Evolutionary conservation across 2,888 invertebrate species (phyloP).

Genomic region (Monochamus alternatus): DNA sequence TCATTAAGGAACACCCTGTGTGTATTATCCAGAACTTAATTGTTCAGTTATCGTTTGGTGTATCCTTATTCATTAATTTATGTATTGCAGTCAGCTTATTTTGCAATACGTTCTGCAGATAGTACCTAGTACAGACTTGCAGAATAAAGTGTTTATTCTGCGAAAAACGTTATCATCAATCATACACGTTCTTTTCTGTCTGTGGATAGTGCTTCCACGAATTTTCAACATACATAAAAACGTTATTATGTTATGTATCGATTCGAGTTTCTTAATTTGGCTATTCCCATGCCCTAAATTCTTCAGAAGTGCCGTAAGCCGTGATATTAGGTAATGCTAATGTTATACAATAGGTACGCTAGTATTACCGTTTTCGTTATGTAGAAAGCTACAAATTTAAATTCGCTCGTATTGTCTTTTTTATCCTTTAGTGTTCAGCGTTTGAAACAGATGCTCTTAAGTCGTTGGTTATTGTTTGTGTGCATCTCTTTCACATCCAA

Average conservation of each 20-base stretch:
- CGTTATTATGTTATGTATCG: not conserved
- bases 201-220: too few species aligned
- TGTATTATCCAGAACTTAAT: too few species aligned
- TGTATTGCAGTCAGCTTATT: too few species aligned
- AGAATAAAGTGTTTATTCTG: too few species aligned
- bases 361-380: constrained; percentile 19
- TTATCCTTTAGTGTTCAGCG: not conserved
- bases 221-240: not conserved
- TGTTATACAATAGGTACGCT: constrained; percentile 15
- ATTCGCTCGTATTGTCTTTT: constrained; percentile 18
- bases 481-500: constrained; percentile 29
- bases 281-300: constrained; percentile 24
- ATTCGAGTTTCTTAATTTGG: constrained; percentile 3
- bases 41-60: too few species aligned
- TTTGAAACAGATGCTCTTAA: not conserved
- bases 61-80: too few species aligned
- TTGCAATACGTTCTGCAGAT: too few species aligned
- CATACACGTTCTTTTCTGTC: too few species aligned
- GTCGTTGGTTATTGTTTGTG: constrained; percentile 9
- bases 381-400: constrained; percentile 19
- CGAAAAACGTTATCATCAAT: too few species aligned
- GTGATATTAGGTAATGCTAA: constrained; percentile 15
- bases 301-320: not conserved
- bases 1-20: too few species aligned
- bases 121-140: too few species aligned